Percentiles rank a stretch among this genome's conserved stretches.
phyloP scores from a whole-genome alignment of 2,888 invertebrate species.

The Parnassius smintheus region DNA sequence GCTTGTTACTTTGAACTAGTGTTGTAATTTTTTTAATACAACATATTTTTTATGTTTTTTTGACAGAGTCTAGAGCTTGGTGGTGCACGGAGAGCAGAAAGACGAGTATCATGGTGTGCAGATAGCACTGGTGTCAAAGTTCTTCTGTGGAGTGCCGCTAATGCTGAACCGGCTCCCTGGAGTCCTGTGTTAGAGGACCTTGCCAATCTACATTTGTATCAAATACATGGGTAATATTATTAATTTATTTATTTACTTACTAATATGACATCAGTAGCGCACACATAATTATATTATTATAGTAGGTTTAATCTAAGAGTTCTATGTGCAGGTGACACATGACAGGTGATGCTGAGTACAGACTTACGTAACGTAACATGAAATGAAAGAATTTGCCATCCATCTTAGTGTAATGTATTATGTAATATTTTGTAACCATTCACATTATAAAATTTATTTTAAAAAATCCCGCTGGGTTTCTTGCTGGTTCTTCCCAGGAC shows the following conservation, averaged over 20 bases:
- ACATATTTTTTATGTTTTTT: background rate
- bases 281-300: too few species aligned
- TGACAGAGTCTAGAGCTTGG: constrained; percentile 72
- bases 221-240: constrained; percentile 82
- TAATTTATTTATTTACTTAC: background rate
- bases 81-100: constrained; percentile 66
- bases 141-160: constrained; percentile 92
- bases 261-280: too few species aligned
- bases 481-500: too few species aligned
- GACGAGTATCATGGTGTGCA: constrained; percentile 69
- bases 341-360: background rate
- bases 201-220: constrained; percentile 93
- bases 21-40: background rate
- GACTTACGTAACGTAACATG: too few species aligned
- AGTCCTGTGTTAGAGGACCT: constrained; percentile 93
- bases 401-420: too few species aligned
- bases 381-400: too few species aligned
- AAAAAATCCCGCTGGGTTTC: too few species aligned
- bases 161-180: constrained; percentile 96
- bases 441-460: too few species aligned
- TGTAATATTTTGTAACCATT: too few species aligned
- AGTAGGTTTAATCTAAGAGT: too few species aligned
- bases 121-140: constrained; percentile 60
- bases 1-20: too few species aligned
- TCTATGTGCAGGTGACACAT: background rate